Evolutionary conservation across 2,888 invertebrate species (phyloP).

Genomic region (Macaria notata): DNA sequence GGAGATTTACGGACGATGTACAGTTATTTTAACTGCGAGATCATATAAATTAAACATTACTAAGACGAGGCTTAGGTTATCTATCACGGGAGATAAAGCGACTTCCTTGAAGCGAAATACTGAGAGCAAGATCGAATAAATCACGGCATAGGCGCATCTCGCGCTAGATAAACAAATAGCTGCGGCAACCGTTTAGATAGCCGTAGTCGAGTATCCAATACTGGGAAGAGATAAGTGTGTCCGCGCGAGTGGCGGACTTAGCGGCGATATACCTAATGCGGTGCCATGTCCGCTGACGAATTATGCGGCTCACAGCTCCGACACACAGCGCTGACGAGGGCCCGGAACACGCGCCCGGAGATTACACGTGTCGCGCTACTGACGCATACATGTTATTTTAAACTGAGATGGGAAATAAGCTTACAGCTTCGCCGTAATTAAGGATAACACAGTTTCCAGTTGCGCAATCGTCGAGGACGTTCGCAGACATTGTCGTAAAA

Average conservation of each 20-base stretch:
- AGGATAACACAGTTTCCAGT: not conserved
- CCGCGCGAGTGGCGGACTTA: constrained; percentile 7
- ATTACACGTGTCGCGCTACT: constrained; percentile 41
- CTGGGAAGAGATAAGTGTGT: constrained; percentile 23
- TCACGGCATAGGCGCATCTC: constrained; percentile 38
- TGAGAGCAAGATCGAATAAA: constrained; percentile 42
- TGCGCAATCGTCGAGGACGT: constrained; percentile 1
- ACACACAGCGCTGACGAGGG: constrained; percentile 33
- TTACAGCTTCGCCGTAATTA: constrained; percentile 4
- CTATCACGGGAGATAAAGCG: constrained; percentile 38
- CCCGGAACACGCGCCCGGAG: constrained; percentile 39
- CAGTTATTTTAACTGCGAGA: constrained; percentile 28
- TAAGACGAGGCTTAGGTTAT: constrained; percentile 35
- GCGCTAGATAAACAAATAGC: constrained; percentile 40
- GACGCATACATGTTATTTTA: constrained; percentile 19
- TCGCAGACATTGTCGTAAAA: not conserved
- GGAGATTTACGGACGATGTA: constrained; percentile 15
- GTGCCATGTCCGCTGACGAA: constrained; percentile 40
- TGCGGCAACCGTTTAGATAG: constrained; percentile 33
- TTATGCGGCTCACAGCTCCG: constrained; percentile 42
- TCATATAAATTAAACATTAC: constrained; percentile 34
- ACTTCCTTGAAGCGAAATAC: constrained; percentile 35
- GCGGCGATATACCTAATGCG: constrained; percentile 32
- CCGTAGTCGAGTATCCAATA: constrained; percentile 25
- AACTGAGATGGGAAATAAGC: constrained; percentile 9